Evolutionary conservation across 2,888 invertebrate genomes (phyloP).

Genomic region (Campaea margaritaria): DNA sequence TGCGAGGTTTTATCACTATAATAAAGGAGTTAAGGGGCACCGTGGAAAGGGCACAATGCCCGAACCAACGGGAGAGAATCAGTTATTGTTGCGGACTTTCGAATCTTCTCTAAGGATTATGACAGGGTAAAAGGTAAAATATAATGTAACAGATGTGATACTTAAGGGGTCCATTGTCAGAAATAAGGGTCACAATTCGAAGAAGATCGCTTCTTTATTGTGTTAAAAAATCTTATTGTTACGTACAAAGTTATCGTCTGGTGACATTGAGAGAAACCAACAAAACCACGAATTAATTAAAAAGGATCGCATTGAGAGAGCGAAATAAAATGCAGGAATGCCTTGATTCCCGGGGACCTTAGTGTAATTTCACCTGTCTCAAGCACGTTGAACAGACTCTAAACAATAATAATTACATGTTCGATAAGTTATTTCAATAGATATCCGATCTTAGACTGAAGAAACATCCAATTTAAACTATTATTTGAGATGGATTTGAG

Average conservation of each 20-base stretch:
- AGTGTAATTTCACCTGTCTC: slow-evolving; percentile 26
- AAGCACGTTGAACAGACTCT: slow-evolving; percentile 8
- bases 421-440: slow-evolving; percentile 24
- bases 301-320: slow-evolving; percentile 2
- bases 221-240: slow-evolving; percentile 32
- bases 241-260: slow-evolving; percentile 14
- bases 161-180: slow-evolving; percentile 30
- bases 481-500: neutral
- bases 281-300: neutral
- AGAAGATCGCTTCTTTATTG: slow-evolving; percentile 30
- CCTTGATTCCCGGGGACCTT: slow-evolving; percentile 6
- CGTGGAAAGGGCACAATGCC: slow-evolving; percentile 43
- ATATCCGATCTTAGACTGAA: slow-evolving; percentile 13
- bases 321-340: slow-evolving; percentile 22
- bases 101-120: slow-evolving; percentile 43
- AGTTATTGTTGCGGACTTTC: slow-evolving; percentile 41
- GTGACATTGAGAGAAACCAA: slow-evolving; percentile 1
- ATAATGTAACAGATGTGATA: slow-evolving; percentile 32
- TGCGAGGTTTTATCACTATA: slow-evolving; percentile 49
- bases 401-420: too few species aligned
- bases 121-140: slow-evolving; percentile 37
- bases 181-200: slow-evolving; percentile 27
- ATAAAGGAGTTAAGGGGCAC: slow-evolving; percentile 44
- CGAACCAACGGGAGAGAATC: slow-evolving; percentile 35
- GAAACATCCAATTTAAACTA: slow-evolving; percentile 5